phyloP scores from a whole-genome alignment of 2,888 invertebrate species.

The Ceramica pisi region DNA sequence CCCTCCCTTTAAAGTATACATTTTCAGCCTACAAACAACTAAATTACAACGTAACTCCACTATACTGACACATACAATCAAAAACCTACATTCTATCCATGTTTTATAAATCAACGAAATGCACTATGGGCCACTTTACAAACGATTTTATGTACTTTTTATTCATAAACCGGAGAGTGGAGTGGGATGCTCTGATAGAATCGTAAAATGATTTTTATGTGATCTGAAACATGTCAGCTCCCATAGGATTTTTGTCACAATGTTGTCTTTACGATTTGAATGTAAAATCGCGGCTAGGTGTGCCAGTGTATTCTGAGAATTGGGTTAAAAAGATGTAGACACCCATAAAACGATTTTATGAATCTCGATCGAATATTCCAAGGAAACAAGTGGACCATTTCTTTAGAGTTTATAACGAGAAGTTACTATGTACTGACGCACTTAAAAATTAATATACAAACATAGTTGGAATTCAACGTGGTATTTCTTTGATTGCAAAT shows the following conservation, averaged over 20 bases:
- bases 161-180: conserved; percentile 83
- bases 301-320: conserved; percentile 60
- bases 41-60: conserved; percentile 31
- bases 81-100: conserved; percentile 30
- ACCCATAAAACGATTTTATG: conserved; percentile 52
- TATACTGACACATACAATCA: conserved; percentile 40
- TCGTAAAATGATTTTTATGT: conserved; percentile 88
- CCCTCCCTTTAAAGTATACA: no score
- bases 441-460: not conserved
- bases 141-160: conserved; percentile 81
- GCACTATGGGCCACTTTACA: conserved; percentile 69
- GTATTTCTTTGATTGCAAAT: no score
- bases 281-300: conserved; percentile 67
- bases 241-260: conserved; percentile 85
- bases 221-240: conserved; percentile 78
- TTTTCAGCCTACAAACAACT: conserved; percentile 6
- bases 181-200: conserved; percentile 82
- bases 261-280: conserved; percentile 82
- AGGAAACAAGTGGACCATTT: conserved; percentile 16
- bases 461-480: not conserved
- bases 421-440: not conserved
- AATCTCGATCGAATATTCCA: conserved; percentile 44
- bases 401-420: not conserved
- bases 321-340: conserved; percentile 51
- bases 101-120: conserved; percentile 58